These are phyloP conservation scores for Orchesella cincta DNA, from an alignment of 1,140 invertebrate species.

Conservation along the genomic window DNA sequence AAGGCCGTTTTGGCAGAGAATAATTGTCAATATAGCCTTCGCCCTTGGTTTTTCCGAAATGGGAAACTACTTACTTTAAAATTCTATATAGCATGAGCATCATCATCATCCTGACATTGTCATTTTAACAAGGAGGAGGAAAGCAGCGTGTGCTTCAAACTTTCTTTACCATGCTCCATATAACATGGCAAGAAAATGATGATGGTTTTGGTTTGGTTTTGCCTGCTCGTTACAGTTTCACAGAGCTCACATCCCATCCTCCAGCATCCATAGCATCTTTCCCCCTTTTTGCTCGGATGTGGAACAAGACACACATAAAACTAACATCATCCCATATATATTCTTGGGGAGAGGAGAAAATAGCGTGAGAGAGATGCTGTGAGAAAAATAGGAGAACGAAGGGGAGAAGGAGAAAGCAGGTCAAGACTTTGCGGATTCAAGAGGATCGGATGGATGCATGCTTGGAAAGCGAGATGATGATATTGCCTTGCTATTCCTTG, in stretches of 20 bases:
- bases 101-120: too few relatives aligned
- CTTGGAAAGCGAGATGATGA: neutral
- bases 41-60: neutral
- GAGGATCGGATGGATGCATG: neutral
- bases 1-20: too few relatives aligned
- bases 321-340: neutral
- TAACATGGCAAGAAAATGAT: too few relatives aligned
- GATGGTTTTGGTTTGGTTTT: too few relatives aligned
- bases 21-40: neutral
- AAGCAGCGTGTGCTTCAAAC: too few relatives aligned
- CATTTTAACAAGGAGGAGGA: too few relatives aligned
- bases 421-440: slow-evolving; percentile 12
- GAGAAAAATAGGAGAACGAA: neutral
- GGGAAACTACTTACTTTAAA: neutral
- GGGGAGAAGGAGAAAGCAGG: slow-evolving; percentile 2
- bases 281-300: neutral
- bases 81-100: slow-evolving; percentile 5
- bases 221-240: neutral
- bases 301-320: neutral
- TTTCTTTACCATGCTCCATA: too few relatives aligned
- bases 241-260: neutral
- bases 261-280: neutral
- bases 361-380: neutral
- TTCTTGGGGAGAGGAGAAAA: neutral
- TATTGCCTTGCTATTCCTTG: neutral